Evolutionary conservation across 2,797 vertebrate species (phyloP).

Genomic region (Eidolon dupreanum): DNA sequence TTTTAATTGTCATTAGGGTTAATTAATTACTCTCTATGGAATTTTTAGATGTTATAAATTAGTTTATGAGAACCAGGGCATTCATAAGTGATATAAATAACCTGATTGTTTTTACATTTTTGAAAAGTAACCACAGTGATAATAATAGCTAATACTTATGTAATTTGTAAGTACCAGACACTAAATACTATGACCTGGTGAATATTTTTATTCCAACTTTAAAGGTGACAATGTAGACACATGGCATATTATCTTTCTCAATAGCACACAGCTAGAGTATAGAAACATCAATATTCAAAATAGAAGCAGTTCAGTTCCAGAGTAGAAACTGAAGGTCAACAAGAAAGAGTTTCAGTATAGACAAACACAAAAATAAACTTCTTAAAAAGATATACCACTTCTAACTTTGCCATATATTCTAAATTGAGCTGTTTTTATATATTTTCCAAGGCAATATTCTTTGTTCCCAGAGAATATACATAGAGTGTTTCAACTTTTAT

Average conservation of each 20-base stretch:
- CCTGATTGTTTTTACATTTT: background rate
- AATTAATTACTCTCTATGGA: background rate
- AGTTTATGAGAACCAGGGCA: background rate
- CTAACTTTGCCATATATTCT: background rate
- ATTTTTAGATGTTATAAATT: background rate
- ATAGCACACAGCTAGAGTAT: background rate
- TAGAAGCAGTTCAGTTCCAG: background rate
- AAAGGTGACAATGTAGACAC: background rate
- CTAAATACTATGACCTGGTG: background rate
- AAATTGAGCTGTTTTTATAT: background rate
- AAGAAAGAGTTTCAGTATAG: background rate
- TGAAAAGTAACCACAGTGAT: background rate
- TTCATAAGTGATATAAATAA: background rate
- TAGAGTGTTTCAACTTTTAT: background rate
- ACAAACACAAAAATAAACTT: background rate
- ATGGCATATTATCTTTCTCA: background rate
- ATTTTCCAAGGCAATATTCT: background rate
- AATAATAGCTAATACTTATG: background rate
- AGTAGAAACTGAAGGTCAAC: background rate
- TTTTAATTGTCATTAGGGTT: background rate
- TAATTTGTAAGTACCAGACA: background rate
- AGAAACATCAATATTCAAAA: background rate
- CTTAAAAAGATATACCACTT: background rate
- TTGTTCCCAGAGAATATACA: background rate
- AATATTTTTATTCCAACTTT: background rate